These are phyloP conservation scores for Anadara kagoshimensis DNA, from an alignment of 1,140 invertebrate species.

Conservation along the genomic window DNA sequence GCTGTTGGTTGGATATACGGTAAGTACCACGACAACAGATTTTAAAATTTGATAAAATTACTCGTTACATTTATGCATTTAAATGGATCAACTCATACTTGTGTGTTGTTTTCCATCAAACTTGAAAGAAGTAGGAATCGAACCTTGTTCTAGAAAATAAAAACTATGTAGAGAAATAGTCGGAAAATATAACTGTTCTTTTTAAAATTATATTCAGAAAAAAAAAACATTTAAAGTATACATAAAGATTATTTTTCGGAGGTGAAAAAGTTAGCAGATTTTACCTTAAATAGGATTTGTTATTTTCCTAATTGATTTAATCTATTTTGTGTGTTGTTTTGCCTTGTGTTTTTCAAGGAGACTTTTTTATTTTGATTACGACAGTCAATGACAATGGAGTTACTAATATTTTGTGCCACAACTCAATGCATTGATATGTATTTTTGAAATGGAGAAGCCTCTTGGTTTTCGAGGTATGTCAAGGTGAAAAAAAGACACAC, in stretches of 20 bases:
- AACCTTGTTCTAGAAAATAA: neutral
- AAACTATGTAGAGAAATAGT: too few relatives aligned
- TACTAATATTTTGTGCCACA: too few relatives aligned
- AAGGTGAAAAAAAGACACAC: neutral
- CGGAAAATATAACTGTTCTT: too few relatives aligned
- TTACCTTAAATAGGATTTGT: too few relatives aligned
- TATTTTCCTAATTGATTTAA: too few relatives aligned
- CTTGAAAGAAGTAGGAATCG: neutral
- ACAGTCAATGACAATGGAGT: too few relatives aligned
- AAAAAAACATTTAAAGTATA: too few relatives aligned
- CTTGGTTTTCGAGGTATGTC: neutral
- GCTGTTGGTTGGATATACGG: slow-evolving; percentile 86
- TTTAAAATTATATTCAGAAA: neutral
- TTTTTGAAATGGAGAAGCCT: neutral
- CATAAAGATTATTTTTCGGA: too few relatives aligned
- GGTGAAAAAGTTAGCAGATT: too few relatives aligned
- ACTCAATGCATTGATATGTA: neutral
- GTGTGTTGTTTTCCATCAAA: neutral
- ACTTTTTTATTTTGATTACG: too few relatives aligned
- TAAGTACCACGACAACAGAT: slow-evolving; percentile 23
- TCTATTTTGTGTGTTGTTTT: too few relatives aligned
- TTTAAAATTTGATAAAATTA: neutral
- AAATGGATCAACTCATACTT: neutral
- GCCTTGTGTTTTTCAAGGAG: too few relatives aligned
- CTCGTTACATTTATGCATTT: neutral